These are phyloP conservation scores for Petrocephalus sullivani DNA, from an alignment of 2,797 vertebrate genomes.

Conservation along the genomic window DNA sequence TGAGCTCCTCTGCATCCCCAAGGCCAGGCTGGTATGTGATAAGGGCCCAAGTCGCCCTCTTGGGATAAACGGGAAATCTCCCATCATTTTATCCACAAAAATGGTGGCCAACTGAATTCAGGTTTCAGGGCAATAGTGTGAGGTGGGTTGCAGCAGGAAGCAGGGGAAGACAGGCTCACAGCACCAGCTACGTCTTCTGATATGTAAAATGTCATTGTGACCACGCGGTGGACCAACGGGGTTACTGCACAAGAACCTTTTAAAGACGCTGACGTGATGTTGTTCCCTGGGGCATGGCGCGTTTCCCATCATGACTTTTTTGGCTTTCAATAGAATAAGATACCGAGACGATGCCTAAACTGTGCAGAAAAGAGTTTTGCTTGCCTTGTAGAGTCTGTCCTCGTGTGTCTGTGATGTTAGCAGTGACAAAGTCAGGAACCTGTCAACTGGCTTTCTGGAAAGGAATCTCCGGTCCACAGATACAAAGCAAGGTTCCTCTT, in stretches of 20 bases:
- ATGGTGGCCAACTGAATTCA: constrained; percentile 84
- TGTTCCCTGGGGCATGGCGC: neutral
- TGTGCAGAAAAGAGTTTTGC: neutral
- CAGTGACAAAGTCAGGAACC: neutral
- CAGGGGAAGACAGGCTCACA: constrained; percentile 60
- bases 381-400: neutral
- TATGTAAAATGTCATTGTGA: constrained; percentile 91
- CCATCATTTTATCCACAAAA: constrained; percentile 79
- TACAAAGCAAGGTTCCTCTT: neutral
- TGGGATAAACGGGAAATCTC: constrained; percentile 96
- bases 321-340: neutral
- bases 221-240: constrained; percentile 76
- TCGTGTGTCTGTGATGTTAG: neutral
- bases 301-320: neutral
- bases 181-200: constrained; percentile 78
- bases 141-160: constrained; percentile 12
- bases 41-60: constrained; percentile 75
- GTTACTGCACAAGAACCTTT: constrained; percentile 69
- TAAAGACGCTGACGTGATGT: constrained; percentile 58
- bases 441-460: neutral
- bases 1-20: constrained; percentile 33
- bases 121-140: constrained; percentile 72
- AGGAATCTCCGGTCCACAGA: neutral
- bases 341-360: neutral
- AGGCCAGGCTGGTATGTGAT: constrained; percentile 26